These are phyloP conservation scores for Protonibea diacanthus DNA, from an alignment of 2,797 vertebrate genomes.

Conservation along the genomic window DNA sequence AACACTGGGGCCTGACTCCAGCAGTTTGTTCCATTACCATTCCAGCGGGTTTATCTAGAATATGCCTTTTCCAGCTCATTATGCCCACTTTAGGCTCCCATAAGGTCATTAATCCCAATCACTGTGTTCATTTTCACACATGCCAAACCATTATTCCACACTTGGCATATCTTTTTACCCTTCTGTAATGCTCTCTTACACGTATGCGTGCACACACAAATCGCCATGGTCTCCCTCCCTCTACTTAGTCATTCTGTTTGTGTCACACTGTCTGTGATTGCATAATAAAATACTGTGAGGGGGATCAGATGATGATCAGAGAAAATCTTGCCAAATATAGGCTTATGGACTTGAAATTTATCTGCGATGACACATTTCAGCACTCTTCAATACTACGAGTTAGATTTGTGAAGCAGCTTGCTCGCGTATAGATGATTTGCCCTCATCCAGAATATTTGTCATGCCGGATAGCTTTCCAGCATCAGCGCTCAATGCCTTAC, in stretches of 20 bases:
- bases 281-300: constrained; percentile 59
- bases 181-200: constrained; percentile 49
- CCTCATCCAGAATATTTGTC: constrained; percentile 68
- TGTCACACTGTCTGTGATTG: constrained; percentile 57
- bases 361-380: constrained; percentile 66
- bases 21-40: constrained; percentile 81
- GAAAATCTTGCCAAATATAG: constrained; percentile 66
- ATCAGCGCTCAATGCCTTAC: constrained; percentile 23
- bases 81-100: constrained; percentile 80
- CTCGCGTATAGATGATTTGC: constrained; percentile 62
- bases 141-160: constrained; percentile 81
- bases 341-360: constrained; percentile 64
- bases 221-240: constrained; percentile 37
- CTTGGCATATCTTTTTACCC: constrained; percentile 78
- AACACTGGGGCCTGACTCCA: constrained; percentile 61
- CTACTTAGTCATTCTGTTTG: constrained; percentile 74
- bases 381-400: constrained; percentile 48
- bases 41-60: constrained; percentile 78
- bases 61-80: constrained; percentile 84
- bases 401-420: constrained; percentile 63
- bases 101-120: constrained; percentile 86
- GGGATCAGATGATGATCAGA: constrained; percentile 68
- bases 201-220: constrained; percentile 6
- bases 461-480: constrained; percentile 58
- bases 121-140: constrained; percentile 83